These are phyloP conservation scores for Harmothoe impar DNA, from an alignment of 2,888 invertebrate species.

Conservation along the genomic window DNA sequence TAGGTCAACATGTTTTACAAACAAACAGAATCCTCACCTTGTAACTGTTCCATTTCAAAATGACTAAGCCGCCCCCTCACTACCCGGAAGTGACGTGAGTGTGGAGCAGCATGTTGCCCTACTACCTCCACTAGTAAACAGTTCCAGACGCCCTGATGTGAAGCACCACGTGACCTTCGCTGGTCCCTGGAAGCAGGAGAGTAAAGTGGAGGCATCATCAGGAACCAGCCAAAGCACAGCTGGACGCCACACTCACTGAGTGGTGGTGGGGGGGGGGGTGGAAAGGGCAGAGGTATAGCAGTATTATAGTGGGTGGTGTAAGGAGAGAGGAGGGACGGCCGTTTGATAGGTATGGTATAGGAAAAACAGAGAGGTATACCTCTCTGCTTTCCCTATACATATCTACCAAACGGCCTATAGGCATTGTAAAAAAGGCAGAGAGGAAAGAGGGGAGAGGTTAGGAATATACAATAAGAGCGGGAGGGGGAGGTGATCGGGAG, in stretches of 20 bases:
- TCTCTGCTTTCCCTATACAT: no score
- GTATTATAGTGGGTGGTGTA: no score
- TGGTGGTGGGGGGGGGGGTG: background rate
- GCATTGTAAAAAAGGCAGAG: no score
- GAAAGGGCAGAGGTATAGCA: background rate
- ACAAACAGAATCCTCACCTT: background rate
- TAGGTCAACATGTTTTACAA: no score
- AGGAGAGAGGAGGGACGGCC: background rate
- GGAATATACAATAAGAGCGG: no score
- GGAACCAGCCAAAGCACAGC: background rate
- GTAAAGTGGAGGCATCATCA: background rate
- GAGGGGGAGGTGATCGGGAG: no score
- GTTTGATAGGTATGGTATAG: no score
- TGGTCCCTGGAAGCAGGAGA: slow-evolving; percentile 20
- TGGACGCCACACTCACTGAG: background rate
- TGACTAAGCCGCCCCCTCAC: no score
- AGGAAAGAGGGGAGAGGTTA: no score
- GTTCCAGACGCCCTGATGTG: background rate
- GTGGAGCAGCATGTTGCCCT: background rate
- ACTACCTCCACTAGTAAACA: background rate
- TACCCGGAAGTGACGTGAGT: slow-evolving; percentile 13
- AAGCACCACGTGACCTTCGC: slow-evolving; percentile 10
- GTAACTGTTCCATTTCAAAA: background rate
- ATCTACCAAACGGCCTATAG: background rate
- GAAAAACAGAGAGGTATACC: no score